Evolutionary conservation across 1,140 invertebrate genomes (phyloP), one percentile per base, ranked within the genome.

Genomic region (Saccostrea cuccullata): DNA sequence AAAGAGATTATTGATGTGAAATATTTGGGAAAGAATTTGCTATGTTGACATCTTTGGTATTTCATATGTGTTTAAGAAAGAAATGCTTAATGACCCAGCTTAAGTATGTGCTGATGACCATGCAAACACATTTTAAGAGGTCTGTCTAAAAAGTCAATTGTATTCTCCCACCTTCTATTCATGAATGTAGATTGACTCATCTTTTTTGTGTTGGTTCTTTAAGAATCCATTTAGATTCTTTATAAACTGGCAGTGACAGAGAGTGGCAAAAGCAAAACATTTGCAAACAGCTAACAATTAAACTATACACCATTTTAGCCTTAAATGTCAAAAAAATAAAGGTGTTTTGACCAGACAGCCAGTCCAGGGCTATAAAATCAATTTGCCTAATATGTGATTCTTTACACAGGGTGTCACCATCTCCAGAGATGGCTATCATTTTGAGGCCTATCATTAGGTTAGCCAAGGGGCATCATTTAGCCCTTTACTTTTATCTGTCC

Each of bases 351-450:
- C 70, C 70, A 30, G 30, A 9, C 26, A 26, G 70, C 15, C 30
- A 36, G 23, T 15, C 70, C 70, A 77, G 3, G 30, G 70, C 26
- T 30, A 77, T 77, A 36, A 77, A 77, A 77, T 77, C 26, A 77
- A 77, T 30, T 77, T 77, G 70, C 11, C 70, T 30, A n/a, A n/a
- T n/a, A 26, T 26, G 30, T 15, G 11, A 77, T 40, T 30, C 70
- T 77, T 30, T 77, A 77, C 70, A 77, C 70, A 30, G 70, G 70
- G 70, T 77, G 70, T 77, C 70, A 77, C 70, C 70, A 77, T 36
- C 26, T 30, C 15, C 6, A 36, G 26, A 77, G 70, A 77, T 77
- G 70, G 26, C 70, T 77, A 77, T 77, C 26, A 30, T 30, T 77
- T 77, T 77, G 23, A 30, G 26, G 15, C 23, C 70, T 36, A 77